Base-by-base conservation (phyloP, 1,140 invertebrate genomes). In the Leptinotarsa undecemlineata region DNA sequence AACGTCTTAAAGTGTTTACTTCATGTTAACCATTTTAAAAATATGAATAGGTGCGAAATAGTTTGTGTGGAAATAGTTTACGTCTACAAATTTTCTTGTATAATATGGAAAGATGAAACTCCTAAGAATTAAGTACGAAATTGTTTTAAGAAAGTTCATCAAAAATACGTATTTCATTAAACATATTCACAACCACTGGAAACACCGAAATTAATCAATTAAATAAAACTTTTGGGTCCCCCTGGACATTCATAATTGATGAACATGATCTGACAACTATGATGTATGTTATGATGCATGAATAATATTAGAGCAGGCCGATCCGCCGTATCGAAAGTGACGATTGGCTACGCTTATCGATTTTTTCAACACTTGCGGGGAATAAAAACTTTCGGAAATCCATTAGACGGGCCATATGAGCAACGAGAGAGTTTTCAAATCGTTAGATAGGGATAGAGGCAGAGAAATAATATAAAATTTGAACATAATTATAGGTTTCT, bases 231-330 rank as follows among this genome's bases (percentile, higher is more conserved):
- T 63, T 72, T 66, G 26, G 57, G 51, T 17, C 33, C 71, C 71
- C 62, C 57, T 64, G 23, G 60, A 71, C 71, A 23, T 70, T 72
- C 20, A 72, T 72, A 72, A 72, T 64, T 72, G 71, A 72, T 72
- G 71, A 72, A 72, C 71, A 72, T 64, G 71, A 72, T 72, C 71
- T 61, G 61, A 72, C 71, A 72, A 48, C 71, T 72, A 72, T 72
- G 71, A 72, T 72, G 71, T 48, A 72, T 72, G 71, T 72, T 72
- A 72, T 72, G 71, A 72, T 72, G 60, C 62, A 72, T 72, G 71
- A 72, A 72, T 72, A 72, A 70, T 72, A 72, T 72, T 60, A 60
- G 42, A 33, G 60, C 17, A 63, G 71, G 19, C 23, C 60, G 26
- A 26, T 23, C 20, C 71, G 33, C 71, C 71, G 71, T 72, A 72